Evolutionary conservation across 2,113 vertebrate genomes (phyloP).

Genomic region (Macroglossus sobrinus): DNA sequence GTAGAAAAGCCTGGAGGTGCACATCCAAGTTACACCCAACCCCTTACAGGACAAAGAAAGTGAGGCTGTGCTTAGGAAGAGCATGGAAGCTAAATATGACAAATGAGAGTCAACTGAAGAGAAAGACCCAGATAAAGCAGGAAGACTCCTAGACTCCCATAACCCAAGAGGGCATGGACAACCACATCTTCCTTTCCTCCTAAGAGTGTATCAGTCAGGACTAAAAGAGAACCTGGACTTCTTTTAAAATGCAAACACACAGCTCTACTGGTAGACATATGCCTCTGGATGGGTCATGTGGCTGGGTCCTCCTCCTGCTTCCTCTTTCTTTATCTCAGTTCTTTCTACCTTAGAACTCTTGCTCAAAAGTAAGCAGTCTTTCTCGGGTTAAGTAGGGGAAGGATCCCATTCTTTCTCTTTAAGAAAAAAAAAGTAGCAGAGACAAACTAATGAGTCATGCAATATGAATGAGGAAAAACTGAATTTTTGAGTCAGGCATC

Average conservation of each 20-base stretch:
- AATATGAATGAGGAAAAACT: neutral
- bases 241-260: neutral
- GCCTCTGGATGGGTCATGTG: neutral
- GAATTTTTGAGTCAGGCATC: neutral
- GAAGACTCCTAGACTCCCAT: neutral
- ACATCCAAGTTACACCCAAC: neutral
- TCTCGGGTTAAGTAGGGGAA: neutral
- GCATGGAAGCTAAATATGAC: neutral
- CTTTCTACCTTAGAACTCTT: neutral
- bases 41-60: neutral
- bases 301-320: neutral
- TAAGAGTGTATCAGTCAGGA: neutral
- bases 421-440: neutral
- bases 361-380: neutral
- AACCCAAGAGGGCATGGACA: neutral
- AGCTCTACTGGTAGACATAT: fast-evolving
- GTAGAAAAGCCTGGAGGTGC: neutral
- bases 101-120: neutral
- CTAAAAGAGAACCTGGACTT: neutral
- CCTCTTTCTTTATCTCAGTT: neutral
- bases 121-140: neutral
- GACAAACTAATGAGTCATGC: neutral
- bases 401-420: neutral
- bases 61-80: neutral
- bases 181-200: neutral